These are phyloP conservation scores for Porites lutea DNA, from an alignment of 64 coral and sea anemone genomes.

Conservation along the genomic window DNA sequence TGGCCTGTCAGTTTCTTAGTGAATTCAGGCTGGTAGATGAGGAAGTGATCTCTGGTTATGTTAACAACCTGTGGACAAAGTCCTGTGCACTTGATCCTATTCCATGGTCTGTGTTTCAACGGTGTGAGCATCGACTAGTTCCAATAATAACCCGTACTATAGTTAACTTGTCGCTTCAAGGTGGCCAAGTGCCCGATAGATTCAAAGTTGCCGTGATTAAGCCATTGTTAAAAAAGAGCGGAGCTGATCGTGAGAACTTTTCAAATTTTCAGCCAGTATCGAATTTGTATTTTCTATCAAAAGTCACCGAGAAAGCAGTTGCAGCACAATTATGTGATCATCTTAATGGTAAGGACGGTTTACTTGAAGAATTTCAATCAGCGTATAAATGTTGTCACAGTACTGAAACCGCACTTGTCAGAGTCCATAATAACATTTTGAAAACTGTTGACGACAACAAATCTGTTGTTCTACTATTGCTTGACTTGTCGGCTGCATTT, in stretches of 20 bases:
- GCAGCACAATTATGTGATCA: too few relatives aligned
- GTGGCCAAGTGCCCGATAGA: neutral
- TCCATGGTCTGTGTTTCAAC: neutral
- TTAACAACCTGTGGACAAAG: neutral
- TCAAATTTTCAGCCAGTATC: too few relatives aligned
- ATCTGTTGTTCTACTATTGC: neutral
- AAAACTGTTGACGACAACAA: neutral
- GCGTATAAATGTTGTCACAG: constrained; percentile 6
- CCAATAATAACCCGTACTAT: neutral
- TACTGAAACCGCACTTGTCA: neutral
- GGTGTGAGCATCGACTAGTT: neutral
- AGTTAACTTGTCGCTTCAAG: too few relatives aligned
- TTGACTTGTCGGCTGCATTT: neutral
- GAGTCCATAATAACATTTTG: neutral
- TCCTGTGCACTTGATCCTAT: neutral
- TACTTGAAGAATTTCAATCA: neutral
- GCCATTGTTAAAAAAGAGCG: constrained; percentile 15
- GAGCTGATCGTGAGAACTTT: too few relatives aligned
- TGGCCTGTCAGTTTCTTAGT: too few relatives aligned
- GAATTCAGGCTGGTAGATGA: too few relatives aligned
- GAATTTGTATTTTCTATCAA: too few relatives aligned
- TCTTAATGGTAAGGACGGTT: neutral
- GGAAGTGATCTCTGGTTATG: neutral
- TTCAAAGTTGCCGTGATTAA: neutral
- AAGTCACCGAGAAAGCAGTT: too few relatives aligned